Evolutionary conservation across 2,113 vertebrate species (phyloP), one percentile per base, ranked within the genome.

Genomic region (Falcunculus frontatus): DNA sequence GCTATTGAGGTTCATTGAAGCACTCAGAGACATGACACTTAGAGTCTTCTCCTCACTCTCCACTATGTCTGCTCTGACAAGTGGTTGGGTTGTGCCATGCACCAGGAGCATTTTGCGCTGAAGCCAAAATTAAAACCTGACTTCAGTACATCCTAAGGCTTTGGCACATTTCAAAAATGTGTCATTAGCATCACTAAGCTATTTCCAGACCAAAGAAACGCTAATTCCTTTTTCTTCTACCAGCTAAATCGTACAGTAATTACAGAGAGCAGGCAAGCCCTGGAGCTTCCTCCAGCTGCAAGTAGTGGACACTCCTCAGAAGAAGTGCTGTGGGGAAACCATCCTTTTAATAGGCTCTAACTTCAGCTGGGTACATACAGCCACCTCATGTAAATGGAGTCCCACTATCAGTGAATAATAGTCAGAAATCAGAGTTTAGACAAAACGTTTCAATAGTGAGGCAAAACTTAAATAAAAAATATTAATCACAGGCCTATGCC

Each of bases 81-180:
- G 67, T 19, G 22, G 2, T 4, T 77, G 23, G 5, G 11, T 35
- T 64, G 19, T 72, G 56, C 39, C 9, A 5, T 6, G 4, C 25
- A 47, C 29, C 17, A 52, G 87, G 10, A 89, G 19, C 10, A 7
- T 55, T 88, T 67, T 87, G 18, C 72, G 44, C 46, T 69, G 59
- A 95, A 83, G 62, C 27, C 50, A 91, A 73, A 89, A 92, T 84
- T 89, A 67, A 92, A 94, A 84, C 53, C 67, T 80, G 59, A 23
- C 39, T 75, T n/a, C 9, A 14, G 14, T 20, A 44, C 16, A 44
- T 85, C 30, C 57, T 76, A 82, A 89, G 50, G 25, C 67, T 85
- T 79, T 83, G 57, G 27, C 62, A 76, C 17, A 5, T 65, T 91
- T 75, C 16, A 94, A 79, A 93, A 77, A 73, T 29, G 13, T 42